These are phyloP conservation scores for Chromobotia macracanthus DNA, from an alignment of 2,797 vertebrate species.

Conservation along the genomic window DNA sequence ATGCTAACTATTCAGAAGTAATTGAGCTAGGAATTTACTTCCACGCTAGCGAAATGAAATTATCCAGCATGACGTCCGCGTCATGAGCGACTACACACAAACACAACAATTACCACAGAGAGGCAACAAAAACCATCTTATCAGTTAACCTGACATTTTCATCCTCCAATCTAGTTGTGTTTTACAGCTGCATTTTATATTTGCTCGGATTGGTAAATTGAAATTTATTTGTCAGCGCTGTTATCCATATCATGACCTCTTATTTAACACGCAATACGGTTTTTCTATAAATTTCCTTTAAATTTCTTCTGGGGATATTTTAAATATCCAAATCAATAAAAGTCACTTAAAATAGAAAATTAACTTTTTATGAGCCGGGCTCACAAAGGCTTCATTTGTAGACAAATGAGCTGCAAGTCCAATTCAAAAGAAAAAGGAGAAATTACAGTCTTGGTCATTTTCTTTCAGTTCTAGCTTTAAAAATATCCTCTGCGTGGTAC, in stretches of 20 bases:
- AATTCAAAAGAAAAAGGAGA: conserved; percentile 30
- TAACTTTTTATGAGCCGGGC: conserved; percentile 51
- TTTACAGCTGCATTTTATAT: neutral
- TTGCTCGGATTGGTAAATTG: neutral
- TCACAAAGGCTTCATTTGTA: conserved; percentile 46
- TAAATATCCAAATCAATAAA: conserved; percentile 49
- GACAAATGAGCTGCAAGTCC: conserved; percentile 41
- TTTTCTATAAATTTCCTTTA: conserved; percentile 45
- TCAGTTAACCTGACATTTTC: conserved; percentile 2
- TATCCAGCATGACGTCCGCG: neutral
- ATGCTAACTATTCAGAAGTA: conserved; percentile 23
- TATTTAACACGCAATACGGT: conserved; percentile 16
- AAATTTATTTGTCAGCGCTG: neutral
- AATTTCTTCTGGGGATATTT: conserved; percentile 35
- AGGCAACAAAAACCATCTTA: neutral
- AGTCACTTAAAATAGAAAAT: conserved; percentile 60
- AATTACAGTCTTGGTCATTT: conserved; percentile 52
- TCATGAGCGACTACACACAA: conserved; percentile 1
- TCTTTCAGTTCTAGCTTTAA: conserved; percentile 48
- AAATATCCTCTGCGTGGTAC: conserved; percentile 42
- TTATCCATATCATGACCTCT: neutral
- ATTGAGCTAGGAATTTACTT: conserved; percentile 27
- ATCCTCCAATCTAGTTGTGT: neutral
- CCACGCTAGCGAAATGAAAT: conserved; percentile 10
- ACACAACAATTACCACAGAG: conserved; percentile 15